phyloP scores from a whole-genome alignment of 2,888 invertebrate genomes.

The Aporophyla lueneburgensis region DNA sequence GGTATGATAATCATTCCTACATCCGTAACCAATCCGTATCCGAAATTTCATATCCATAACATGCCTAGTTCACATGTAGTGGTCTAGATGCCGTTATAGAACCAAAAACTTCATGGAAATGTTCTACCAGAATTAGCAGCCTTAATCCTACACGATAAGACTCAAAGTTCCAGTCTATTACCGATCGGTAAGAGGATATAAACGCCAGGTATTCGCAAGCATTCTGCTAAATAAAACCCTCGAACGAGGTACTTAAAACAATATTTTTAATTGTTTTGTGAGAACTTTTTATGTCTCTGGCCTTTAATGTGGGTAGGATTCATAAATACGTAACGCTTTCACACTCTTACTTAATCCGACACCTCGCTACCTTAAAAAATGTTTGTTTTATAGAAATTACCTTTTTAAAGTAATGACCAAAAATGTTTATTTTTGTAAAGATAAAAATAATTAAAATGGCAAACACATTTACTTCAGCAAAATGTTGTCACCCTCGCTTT shows the following conservation, averaged over 20 bases:
- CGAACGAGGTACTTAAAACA: neutral
- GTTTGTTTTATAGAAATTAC: constrained; percentile 1
- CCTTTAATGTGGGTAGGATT: constrained; percentile 27
- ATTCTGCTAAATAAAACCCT: neutral
- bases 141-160: neutral
- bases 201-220: neutral
- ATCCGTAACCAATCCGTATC: no score
- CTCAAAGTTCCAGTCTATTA: neutral
- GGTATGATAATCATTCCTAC: no score
- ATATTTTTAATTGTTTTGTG: constrained; percentile 18
- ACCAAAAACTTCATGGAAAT: no score
- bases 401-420: neutral
- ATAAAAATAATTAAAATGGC: neutral
- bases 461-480: neutral
- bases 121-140: no score
- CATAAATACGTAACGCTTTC: constrained; percentile 37
- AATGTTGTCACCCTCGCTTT: neutral
- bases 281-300: constrained; percentile 10
- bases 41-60: no score
- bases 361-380: constrained; percentile 2
- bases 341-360: constrained; percentile 49
- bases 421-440: neutral
- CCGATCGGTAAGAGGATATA: neutral
- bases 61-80: no score
- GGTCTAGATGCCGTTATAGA: no score